Percentiles rank a stretch among this genome's conserved stretches.
Conservation (phyloP, 2,113 vertebrate species). For the Muscicapa adusta region DNA sequence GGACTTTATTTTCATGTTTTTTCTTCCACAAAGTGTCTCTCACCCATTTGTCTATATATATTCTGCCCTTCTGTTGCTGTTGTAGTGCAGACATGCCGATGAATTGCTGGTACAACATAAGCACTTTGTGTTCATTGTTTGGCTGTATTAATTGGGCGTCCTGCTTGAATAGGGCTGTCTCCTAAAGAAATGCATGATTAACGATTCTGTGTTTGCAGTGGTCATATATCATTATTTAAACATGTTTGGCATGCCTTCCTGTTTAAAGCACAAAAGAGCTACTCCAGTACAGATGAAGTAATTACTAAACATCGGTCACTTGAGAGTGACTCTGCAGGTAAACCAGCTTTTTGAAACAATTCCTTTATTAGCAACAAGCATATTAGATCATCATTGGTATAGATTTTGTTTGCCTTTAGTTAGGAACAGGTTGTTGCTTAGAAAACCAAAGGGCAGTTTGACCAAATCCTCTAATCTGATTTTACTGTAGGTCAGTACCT, state of each 20-base stretch:
- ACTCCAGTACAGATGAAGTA: neutral
- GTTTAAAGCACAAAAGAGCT: neutral
- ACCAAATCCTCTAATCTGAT: neutral
- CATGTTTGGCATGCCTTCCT: neutral
- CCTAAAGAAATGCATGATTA: neutral
- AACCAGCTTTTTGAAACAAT: neutral
- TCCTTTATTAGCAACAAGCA: neutral
- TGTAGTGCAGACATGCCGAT: neutral
- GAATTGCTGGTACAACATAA: neutral
- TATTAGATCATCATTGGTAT: neutral
- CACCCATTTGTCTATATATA: neutral
- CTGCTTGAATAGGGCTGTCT: neutral
- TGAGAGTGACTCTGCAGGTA: neutral
- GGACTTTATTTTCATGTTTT: neutral
- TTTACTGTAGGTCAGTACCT: slow-evolving; percentile 4
- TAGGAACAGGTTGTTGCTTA: neutral
- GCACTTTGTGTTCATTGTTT: neutral
- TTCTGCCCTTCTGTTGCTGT: neutral
- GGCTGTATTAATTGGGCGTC: neutral
- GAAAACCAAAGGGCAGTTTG: slow-evolving; percentile 6
- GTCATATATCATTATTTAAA: neutral
- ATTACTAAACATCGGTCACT: neutral
- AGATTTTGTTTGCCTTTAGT: neutral
- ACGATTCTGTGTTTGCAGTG: neutral
- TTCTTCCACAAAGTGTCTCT: neutral